A percentile compares a stretch with the other conserved stretches of the same genome.
Conservation (phyloP, 2,797 vertebrate genomes). For the Clarias pachynema region DNA sequence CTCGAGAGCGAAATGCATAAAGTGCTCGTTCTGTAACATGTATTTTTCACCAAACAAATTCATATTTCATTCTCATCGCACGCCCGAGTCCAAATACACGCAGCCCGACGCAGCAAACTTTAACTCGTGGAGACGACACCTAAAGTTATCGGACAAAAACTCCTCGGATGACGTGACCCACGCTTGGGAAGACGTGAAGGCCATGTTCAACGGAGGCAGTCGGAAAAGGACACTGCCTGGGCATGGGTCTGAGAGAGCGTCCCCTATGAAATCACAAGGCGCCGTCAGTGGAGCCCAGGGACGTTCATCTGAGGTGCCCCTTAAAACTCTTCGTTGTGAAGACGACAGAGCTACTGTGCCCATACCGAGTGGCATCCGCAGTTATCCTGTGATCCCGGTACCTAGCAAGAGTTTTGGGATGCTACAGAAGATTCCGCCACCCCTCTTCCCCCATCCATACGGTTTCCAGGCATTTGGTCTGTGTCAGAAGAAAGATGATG, state of each 20-base stretch:
- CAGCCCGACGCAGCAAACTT: conserved; percentile 92
- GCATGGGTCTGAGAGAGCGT: conserved; percentile 64
- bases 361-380: conserved; percentile 77
- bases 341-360: conserved; percentile 69
- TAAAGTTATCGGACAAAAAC: conserved; percentile 84
- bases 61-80: conserved; percentile 91
- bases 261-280: conserved; percentile 66
- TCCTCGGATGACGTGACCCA: conserved; percentile 81
- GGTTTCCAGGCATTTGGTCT: conserved; percentile 92
- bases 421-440: conserved; percentile 92
- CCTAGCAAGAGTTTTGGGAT: conserved; percentile 95
- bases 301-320: conserved; percentile 71
- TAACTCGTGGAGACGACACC: conserved; percentile 90
- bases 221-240: conserved; percentile 91
- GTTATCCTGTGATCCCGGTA: conserved; percentile 94
- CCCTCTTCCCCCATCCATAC: conserved; percentile 93
- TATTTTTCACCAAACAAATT: conserved; percentile 94
- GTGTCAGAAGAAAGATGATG: conserved; percentile 91
- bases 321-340: conserved; percentile 75
- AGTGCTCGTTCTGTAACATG: conserved; percentile 91
- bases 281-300: conserved; percentile 57
- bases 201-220: conserved; percentile 97
- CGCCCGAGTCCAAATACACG: conserved; percentile 90
- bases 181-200: conserved; percentile 98
- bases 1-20: conserved; percentile 92